A percentile compares a stretch with the other conserved stretches of the same genome.
phyloP scores from a whole-genome alignment of 2,888 invertebrate species.

The Rhaphigaster nebulosa region DNA sequence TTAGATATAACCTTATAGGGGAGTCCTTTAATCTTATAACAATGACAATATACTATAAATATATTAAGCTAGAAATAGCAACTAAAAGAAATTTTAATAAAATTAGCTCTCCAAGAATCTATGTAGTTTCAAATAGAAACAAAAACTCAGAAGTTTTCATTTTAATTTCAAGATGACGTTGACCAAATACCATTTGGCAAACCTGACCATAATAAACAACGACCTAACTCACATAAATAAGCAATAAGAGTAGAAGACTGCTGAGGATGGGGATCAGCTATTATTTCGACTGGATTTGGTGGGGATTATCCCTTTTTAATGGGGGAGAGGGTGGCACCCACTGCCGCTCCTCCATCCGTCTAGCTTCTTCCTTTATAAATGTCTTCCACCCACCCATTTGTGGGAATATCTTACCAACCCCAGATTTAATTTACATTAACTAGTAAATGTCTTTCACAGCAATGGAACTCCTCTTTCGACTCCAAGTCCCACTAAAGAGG shows the following conservation, averaged over 20 bases:
- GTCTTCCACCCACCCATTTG: not conserved
- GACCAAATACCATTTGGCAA: not conserved
- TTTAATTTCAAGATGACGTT: not conserved
- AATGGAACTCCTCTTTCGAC: too few species aligned
- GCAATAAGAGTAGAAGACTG: not conserved
- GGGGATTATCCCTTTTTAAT: slow-evolving; percentile 54
- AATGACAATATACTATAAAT: too few species aligned
- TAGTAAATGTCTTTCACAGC: not conserved
- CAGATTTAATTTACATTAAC: not conserved
- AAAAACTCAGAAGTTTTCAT: not conserved
- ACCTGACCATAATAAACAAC: not conserved
- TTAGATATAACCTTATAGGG: too few species aligned
- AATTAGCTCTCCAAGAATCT: not conserved
- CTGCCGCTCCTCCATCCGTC: not conserved
- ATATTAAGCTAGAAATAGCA: too few species aligned
- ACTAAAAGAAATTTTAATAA: too few species aligned
- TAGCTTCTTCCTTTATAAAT: slow-evolving; percentile 38
- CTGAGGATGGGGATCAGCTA: not conserved
- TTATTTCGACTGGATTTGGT: slow-evolving; percentile 50
- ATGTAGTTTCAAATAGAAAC: not conserved
- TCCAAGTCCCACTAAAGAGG: not conserved
- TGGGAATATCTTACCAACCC: not conserved
- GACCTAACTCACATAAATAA: not conserved
- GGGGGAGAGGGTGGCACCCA: not conserved
- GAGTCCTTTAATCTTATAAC: too few species aligned